phyloP scores from a whole-genome alignment of 2,888 invertebrate genomes.

The Volucella bombylans region DNA sequence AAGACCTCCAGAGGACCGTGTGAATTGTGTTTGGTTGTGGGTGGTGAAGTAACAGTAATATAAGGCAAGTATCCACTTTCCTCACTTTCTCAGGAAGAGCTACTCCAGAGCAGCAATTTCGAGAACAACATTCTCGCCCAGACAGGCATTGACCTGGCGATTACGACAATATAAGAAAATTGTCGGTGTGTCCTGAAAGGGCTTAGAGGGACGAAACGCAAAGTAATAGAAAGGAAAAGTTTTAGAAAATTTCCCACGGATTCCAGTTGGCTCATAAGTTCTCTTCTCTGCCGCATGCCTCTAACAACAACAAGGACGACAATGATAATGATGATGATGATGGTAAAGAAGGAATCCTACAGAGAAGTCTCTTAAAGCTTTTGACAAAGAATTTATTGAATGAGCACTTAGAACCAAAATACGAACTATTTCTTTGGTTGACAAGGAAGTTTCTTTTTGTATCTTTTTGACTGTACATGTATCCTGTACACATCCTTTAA shows the following conservation, averaged over 20 bases:
- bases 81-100: conserved; percentile 65
- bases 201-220: neutral
- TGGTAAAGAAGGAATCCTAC: conserved; percentile 60
- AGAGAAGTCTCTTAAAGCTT: conserved; percentile 52
- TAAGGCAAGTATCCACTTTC: conserved; percentile 48
- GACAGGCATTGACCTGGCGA: conserved; percentile 74
- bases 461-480: neutral
- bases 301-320: conserved; percentile 29
- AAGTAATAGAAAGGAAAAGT: conserved; percentile 45
- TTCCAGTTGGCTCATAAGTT: conserved; percentile 48
- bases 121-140: conserved; percentile 65
- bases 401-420: conserved; percentile 28
- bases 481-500: too few relatives aligned
- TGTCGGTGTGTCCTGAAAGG: conserved; percentile 61
- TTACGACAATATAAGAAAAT: conserved; percentile 72
- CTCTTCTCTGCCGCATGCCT: conserved; percentile 40
- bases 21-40: conserved; percentile 68
- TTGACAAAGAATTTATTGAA: conserved; percentile 62
- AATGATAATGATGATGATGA: conserved; percentile 25
- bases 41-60: conserved; percentile 49
- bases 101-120: conserved; percentile 39
- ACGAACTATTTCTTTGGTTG: neutral
- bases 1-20: conserved; percentile 59
- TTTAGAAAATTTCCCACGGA: conserved; percentile 67
- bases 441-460: conserved; percentile 8